Conservation (phyloP, 2,888 invertebrate genomes). For the Lasioglossum villosulum region DNA sequence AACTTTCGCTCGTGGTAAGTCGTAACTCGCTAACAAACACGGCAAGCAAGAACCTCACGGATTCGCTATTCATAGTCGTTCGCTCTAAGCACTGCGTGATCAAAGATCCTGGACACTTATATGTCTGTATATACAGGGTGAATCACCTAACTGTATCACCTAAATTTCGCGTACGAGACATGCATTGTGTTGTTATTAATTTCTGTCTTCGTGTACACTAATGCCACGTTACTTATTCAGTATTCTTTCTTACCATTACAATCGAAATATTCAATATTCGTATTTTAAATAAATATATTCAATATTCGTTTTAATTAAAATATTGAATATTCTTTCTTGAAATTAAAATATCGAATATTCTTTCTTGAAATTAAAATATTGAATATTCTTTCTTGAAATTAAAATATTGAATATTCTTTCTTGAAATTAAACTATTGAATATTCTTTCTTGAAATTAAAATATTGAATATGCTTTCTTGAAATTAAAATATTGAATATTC, state of each 20-base stretch:
- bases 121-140: background rate
- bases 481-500: too few relatives aligned
- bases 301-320: too few relatives aligned
- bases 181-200: background rate
- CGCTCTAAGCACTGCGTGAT: background rate
- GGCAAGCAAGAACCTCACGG: slow-evolving; percentile 8
- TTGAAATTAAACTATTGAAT: too few relatives aligned
- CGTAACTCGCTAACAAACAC: slow-evolving; percentile 6
- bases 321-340: too few relatives aligned
- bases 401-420: too few relatives aligned
- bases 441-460: too few relatives aligned
- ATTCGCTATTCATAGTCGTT: slow-evolving; percentile 1
- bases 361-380: too few relatives aligned
- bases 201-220: background rate
- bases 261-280: background rate
- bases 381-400: too few relatives aligned
- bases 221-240: too few relatives aligned
- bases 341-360: too few relatives aligned
- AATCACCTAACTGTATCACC: background rate
- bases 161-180: background rate
- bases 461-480: too few relatives aligned
- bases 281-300: too few relatives aligned
- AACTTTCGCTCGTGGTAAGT: slow-evolving; percentile 5
- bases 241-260: background rate
- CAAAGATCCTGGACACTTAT: background rate